Base-by-base conservation (phyloP, 2,113 vertebrate genomes). In the Myrmophylax atrothorax region DNA sequence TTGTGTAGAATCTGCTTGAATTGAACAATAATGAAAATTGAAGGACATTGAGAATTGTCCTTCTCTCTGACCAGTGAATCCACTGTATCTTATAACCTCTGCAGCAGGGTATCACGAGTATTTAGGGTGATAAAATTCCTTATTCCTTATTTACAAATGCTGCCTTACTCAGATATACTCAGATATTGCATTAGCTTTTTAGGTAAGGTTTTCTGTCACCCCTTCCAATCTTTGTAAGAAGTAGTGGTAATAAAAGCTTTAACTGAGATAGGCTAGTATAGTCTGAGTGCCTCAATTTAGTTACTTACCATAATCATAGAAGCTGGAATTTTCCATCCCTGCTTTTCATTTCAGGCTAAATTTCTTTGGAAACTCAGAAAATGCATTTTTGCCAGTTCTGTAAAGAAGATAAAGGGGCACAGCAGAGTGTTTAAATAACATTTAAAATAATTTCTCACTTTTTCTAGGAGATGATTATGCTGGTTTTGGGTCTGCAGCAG, bases 51-150 rank as follows among this genome's bases (percentile, higher is more conserved):
- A 87, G 37, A 78, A 55, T 55, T 50, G 22, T 40, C 22, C 78
- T 78, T 7, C 4, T 81, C 25, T 17, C 25, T 60, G 38, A 55
- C 11, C 38, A 60, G 3, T 10, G 60, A 63, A 4, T 14, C 25
- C 22, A 37, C 25, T 7, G 12, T 52, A 40, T 42, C 0, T 0
- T 29, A 16, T 13, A 73, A 22, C 4, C 6, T 24, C 67, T 24
- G 26, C 11, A 64, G 38, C 33, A 80, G 6, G 20, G 38, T 15
- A 58, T 12, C 40, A 33, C 0, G 0, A 31, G 15, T 33, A 23
- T 49, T 31, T 1, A 1, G 7, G 62, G 31, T 15, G 33, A 76
- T 24, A 37, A 68, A 76, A 46, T 31, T 37, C 44, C n/a, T 62
- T 62, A 46, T 31, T 37, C 44, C 31, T 60, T 62, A 31, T 55